Evolutionary conservation across 2,113 vertebrate species (phyloP), one percentile per base, ranked within the genome.

Genomic region (Hucho hucho): DNA sequence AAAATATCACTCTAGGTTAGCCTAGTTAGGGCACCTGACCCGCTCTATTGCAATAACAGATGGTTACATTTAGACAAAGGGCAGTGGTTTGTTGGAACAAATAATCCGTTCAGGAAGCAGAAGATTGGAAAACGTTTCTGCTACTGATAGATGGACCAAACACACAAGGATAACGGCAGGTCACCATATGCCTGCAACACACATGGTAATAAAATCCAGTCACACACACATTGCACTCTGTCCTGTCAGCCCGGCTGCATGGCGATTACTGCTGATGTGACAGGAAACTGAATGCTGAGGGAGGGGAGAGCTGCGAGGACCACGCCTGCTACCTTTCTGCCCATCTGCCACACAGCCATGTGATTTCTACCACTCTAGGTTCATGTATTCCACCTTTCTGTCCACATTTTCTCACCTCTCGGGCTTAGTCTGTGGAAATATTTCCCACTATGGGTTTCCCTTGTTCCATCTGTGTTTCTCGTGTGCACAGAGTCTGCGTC

Each of bases 211-310:
- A 65, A 74, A 4, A 65, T 65, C 66, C 24, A 68, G 6, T 66
- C 74, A 67, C 47, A 69, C 71, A 43, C 70, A 79, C 65, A 68
- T 16, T 64, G 61, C 74, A 79, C 83, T 75, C 74, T 66, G 79
- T 69, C 69, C 71, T 64, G 75, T 76, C 24, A 78, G 74, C 69
- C 13, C 3, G 20, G 22, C 43, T 25, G 64, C 4, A 9, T 11
- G 75, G 25, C 5, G 7, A 82, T 86, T 81, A 86, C 78, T 90
- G 87, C 86, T 90, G 89, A 91, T 82, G 84, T 78, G 85, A 89
- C 90, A 87, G 75, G 78, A 87, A 11, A 58, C 75, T 26, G 77
- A 81, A 73, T 13, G 63, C 84, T 69, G 72, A 74, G 64, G 63
- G 79, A 70, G 32, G 69, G 72, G 53, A 71, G 77, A 63, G 67